A percentile compares a stretch with the other conserved stretches of the same genome.
Evolutionary conservation across 2,113 vertebrate species (phyloP).

Genomic region (Peromyscus maniculatus): DNA sequence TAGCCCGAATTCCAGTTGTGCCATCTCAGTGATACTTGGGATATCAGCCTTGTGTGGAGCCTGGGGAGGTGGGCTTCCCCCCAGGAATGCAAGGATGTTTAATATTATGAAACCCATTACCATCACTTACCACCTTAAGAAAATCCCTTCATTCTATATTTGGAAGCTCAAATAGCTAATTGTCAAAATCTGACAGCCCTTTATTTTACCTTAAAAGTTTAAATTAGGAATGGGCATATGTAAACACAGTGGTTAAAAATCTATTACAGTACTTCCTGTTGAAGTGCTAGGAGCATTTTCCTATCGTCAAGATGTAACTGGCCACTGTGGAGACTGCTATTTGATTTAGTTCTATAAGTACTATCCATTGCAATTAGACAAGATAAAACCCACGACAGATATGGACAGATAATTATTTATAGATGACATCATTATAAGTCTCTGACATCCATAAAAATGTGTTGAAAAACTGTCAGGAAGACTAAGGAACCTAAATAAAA

Average conservation of each 20-base stretch:
- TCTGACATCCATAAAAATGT: conserved; percentile 16
- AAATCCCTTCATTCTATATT: neutral
- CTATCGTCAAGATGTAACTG: neutral
- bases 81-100: no score
- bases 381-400: neutral
- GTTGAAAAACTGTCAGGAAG: neutral
- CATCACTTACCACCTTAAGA: neutral
- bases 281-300: conserved; percentile 23
- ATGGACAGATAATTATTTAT: neutral
- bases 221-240: neutral
- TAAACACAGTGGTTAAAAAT: neutral
- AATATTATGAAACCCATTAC: no score
- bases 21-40: conserved; percentile 77
- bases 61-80: conserved; percentile 68
- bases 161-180: neutral
- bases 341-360: conserved; percentile 14
- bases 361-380: neutral
- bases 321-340: neutral
- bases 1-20: conserved; percentile 56
- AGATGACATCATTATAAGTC: neutral
- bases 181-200: neutral
- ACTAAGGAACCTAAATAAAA: neutral
- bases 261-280: neutral
- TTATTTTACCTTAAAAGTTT: conserved; percentile 54
- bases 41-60: conserved; percentile 69